A percentile compares a stretch with the other conserved stretches of the same genome.
Evolutionary conservation across 1,140 invertebrate species (phyloP).

Genomic region (Acromyrmex heyeri): DNA sequence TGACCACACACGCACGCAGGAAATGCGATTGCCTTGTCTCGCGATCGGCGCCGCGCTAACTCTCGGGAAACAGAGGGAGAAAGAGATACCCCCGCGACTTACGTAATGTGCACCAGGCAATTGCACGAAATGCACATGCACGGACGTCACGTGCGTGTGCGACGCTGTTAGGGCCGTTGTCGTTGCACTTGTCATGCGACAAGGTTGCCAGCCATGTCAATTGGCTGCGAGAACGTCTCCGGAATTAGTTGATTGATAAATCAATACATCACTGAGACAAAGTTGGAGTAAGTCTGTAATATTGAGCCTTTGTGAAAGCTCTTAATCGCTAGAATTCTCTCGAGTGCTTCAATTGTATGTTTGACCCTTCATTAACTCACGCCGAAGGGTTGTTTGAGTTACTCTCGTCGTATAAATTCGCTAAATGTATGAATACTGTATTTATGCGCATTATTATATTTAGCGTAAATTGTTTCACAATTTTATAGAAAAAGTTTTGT

Average conservation of each 20-base stretch:
- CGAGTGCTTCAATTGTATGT: background rate
- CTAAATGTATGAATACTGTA: too few species aligned
- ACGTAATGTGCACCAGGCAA: constrained; percentile 64
- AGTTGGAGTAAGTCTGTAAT: background rate
- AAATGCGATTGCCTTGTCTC: constrained; percentile 71
- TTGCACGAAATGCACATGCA: constrained; percentile 67
- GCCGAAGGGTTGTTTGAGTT: too few species aligned
- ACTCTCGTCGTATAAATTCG: too few species aligned
- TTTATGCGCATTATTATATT: too few species aligned
- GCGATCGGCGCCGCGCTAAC: constrained; percentile 38
- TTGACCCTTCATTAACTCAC: too few species aligned
- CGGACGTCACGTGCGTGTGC: constrained; percentile 50
- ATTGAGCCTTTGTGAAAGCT: background rate
- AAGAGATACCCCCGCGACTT: constrained; percentile 48
- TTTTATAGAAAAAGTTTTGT: too few species aligned
- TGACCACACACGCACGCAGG: constrained; percentile 71
- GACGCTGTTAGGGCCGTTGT: background rate
- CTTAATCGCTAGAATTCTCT: background rate
- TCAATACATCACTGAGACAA: background rate
- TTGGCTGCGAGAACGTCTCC: background rate
- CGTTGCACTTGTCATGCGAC: constrained; percentile 25
- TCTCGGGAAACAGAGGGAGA: background rate
- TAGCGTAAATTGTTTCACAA: too few species aligned
- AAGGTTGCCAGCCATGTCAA: constrained; percentile 35
- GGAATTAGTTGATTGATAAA: background rate